phyloP scores from a whole-genome alignment of 2,888 invertebrate species.

The Dysmachus trigonus region DNA sequence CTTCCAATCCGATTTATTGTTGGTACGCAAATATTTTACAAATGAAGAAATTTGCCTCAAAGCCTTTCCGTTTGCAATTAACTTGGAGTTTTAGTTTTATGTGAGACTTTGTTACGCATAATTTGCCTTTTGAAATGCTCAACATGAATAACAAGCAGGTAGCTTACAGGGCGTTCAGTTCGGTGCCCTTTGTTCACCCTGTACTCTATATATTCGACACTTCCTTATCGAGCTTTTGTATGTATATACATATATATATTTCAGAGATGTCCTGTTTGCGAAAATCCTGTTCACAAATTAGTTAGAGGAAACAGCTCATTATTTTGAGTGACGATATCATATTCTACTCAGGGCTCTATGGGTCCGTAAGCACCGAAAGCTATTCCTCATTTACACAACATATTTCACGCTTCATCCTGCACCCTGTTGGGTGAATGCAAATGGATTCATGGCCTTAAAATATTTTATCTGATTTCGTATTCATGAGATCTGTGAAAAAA shows the following conservation, averaged over 20 bases:
- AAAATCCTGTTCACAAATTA: conserved; percentile 26
- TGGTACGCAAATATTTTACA: neutral
- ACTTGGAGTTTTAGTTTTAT: neutral
- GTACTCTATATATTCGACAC: neutral
- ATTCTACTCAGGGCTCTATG: conserved; percentile 18
- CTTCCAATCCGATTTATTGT: neutral
- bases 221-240: neutral
- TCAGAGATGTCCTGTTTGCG: neutral
- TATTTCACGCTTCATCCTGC: conserved; percentile 46
- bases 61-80: neutral
- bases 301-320: conserved; percentile 25
- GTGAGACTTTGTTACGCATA: neutral
- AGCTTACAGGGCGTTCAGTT: neutral
- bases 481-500: conserved; percentile 48
- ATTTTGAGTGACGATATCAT: conserved; percentile 26
- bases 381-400: conserved; percentile 47
- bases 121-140: neutral
- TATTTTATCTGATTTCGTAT: conserved; percentile 49
- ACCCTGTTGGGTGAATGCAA: conserved; percentile 43
- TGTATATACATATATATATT: too few species aligned
- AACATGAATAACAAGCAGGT: neutral
- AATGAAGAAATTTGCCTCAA: neutral
- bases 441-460: conserved; percentile 49
- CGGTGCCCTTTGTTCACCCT: neutral
- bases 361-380: neutral